A percentile compares a stretch with the other conserved stretches of the same genome.
These are phyloP conservation scores for Eulithis prunata DNA, from an alignment of 2,888 invertebrate species.

Conservation along the genomic window DNA sequence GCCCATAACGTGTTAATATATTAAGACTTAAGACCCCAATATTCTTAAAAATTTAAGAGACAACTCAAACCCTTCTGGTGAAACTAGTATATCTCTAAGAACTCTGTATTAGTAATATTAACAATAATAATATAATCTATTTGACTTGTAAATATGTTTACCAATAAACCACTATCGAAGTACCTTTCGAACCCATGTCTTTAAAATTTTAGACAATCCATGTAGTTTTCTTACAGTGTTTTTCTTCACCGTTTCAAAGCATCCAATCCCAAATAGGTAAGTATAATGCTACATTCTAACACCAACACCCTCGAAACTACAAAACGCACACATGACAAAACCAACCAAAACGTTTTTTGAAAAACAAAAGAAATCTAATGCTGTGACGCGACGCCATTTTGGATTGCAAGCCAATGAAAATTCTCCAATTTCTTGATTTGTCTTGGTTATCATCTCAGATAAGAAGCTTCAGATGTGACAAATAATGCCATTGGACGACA, in stretches of 20 bases:
- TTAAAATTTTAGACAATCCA: not conserved
- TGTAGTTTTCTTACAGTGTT: not conserved
- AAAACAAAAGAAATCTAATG: conserved; percentile 34
- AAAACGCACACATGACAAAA: conserved; percentile 43
- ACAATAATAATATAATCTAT: too few species aligned
- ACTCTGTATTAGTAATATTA: too few species aligned
- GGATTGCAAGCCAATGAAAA: conserved; percentile 9
- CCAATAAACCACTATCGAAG: too few species aligned
- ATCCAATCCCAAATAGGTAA: not conserved
- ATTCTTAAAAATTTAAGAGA: too few species aligned
- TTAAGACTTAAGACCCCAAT: too few species aligned
- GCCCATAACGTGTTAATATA: too few species aligned
- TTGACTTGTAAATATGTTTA: too few species aligned
- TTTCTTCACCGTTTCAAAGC: not conserved
- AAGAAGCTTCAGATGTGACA: too few species aligned
- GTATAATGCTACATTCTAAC: conserved; percentile 6
- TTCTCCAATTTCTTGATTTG: not conserved
- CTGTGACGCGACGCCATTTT: conserved; percentile 12
- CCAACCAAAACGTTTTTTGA: conserved; percentile 31
- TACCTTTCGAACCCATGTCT: not conserved
- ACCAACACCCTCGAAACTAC: conserved; percentile 43
- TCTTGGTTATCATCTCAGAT: not conserved
- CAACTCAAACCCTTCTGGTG: too few species aligned
- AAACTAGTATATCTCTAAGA: too few species aligned
- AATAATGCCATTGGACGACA: too few species aligned